Base-by-base conservation (phyloP, 2,888 invertebrate species). In the Helobdella robusta region DNA sequence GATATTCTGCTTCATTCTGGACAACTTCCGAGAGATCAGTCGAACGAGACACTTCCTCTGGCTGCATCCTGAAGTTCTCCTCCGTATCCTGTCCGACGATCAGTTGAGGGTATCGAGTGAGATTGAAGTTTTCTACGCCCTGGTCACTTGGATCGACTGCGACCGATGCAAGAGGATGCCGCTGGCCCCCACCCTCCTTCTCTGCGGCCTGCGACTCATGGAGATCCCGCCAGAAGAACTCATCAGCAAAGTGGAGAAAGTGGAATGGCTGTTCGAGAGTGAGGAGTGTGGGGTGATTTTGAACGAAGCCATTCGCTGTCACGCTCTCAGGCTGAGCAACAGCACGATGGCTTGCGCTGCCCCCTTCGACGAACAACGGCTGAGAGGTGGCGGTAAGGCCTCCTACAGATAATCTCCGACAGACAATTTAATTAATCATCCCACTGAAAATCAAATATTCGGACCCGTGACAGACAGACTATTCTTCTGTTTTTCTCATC, bases 71-170 rank as follows among this genome's bases (percentile, higher is more conserved):
- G 66, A 66, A 32, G 60, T 59, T 20, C 56, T 66, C 20, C 36
- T 62, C 20, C 23, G 54, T 20, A 48, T 66, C 40, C 32, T 66
- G 40, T 61, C 66, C 23, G 66, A 66, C 40, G 66, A 66, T 32
- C 66, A 60, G 34, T 58, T 66, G 40, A 61, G 46, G n/a, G 62
- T 66, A 11, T 35, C n/a, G n/a, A 56, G 50, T 40, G 66, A 66
- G 46, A 68, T 75, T 36, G 71, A 73, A 18, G 70, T 74, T 34
- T 75, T 74, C 65, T 68, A 68, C 63, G 73, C 74, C 36, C 72
- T 71, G 28, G 70, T 70, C n/a, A 60, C 66, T n/a, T 75, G 75
- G 75, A 70, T 75, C n/a, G 72, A 74, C 58, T 71, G 68, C 70
- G 70, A 74, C 65, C 68, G 68, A 32, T 59, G 66, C n/a, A 71